These are phyloP conservation scores for Tineola bisselliella DNA, from an alignment of 2,888 invertebrate species.

Conservation along the genomic window DNA sequence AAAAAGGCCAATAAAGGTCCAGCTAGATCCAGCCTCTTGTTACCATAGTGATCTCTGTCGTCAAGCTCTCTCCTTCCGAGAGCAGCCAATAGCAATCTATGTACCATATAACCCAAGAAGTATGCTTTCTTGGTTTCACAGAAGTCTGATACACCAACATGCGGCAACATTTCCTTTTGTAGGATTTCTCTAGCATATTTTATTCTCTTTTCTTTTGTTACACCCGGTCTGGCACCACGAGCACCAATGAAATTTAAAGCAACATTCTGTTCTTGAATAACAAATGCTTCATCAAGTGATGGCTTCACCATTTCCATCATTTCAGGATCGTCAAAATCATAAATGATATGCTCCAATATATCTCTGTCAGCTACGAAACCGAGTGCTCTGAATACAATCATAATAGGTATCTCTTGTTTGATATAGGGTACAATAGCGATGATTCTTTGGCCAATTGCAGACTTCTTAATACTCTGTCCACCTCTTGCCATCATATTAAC, in stretches of 20 bases:
- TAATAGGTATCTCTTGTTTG: conserved; percentile 99
- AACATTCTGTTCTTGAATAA: conserved; percentile 98
- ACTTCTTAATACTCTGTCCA: conserved; percentile 98
- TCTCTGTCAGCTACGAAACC: conserved; percentile 99
- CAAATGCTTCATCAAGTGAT: conserved; percentile 98
- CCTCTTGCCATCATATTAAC: conserved; percentile 99
- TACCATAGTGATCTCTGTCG: conserved; percentile 99
- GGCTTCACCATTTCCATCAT: conserved; percentile 99
- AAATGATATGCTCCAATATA: conserved; percentile 99
- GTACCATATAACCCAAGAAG: conserved; percentile 99
- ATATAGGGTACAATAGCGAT: conserved; percentile 98
- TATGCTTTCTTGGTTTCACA: conserved; percentile 99
- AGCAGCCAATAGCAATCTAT: conserved; percentile 91
- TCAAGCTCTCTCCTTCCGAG: conserved; percentile 96
- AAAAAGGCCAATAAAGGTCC: conserved; percentile 96
- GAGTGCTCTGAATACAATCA: conserved; percentile 99
- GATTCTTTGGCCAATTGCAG: conserved; percentile 98
- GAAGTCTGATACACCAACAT: conserved; percentile 98
- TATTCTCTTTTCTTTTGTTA: conserved; percentile 98
- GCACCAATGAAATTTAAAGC: conserved; percentile 99
- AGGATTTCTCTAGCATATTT: conserved; percentile 99
- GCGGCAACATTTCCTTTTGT: conserved; percentile 99
- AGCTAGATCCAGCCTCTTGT: conserved; percentile 97
- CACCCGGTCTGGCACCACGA: conserved; percentile 96
- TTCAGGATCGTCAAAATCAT: conserved; percentile 99